Percentiles rank a stretch among this genome's conserved stretches.
Evolutionary conservation across 1,140 invertebrate genomes (phyloP).

Genomic region (Parasteatoda tepidariorum): DNA sequence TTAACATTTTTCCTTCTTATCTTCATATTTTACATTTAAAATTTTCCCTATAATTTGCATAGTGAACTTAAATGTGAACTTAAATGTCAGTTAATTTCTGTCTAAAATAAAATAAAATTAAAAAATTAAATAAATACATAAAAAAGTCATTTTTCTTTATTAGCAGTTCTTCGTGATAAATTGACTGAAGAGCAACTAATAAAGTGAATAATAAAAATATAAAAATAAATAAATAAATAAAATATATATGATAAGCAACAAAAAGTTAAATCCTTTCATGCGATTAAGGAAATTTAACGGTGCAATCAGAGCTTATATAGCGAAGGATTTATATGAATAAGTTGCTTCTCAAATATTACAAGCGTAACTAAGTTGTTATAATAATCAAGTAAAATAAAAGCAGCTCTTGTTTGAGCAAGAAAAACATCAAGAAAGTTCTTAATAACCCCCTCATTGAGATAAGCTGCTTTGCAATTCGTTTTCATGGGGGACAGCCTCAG

Average conservation of each 20-base stretch:
- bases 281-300: slow-evolving; percentile 43
- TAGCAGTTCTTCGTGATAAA: slow-evolving; percentile 30
- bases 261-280: slow-evolving; percentile 3
- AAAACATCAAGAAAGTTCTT: not conserved
- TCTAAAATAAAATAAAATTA: too few species aligned
- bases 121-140: too few species aligned
- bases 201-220: not conserved
- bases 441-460: slow-evolving; percentile 11
- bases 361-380: not conserved
- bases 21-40: too few species aligned
- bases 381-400: not conserved
- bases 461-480: slow-evolving; percentile 13
- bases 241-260: slow-evolving; percentile 20
- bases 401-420: not conserved
- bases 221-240: too few species aligned
- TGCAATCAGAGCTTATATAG: not conserved
- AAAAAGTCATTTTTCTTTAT: too few species aligned
- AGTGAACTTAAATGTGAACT: too few species aligned
- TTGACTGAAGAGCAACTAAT: slow-evolving; percentile 25
- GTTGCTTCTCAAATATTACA: not conserved
- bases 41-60: too few species aligned
- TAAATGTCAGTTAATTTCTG: too few species aligned
- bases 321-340: not conserved
- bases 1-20: too few species aligned
- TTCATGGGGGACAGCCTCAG: not conserved